Base-by-base conservation (phyloP, 2,888 invertebrate genomes). In the Drosophila anceps region DNA sequence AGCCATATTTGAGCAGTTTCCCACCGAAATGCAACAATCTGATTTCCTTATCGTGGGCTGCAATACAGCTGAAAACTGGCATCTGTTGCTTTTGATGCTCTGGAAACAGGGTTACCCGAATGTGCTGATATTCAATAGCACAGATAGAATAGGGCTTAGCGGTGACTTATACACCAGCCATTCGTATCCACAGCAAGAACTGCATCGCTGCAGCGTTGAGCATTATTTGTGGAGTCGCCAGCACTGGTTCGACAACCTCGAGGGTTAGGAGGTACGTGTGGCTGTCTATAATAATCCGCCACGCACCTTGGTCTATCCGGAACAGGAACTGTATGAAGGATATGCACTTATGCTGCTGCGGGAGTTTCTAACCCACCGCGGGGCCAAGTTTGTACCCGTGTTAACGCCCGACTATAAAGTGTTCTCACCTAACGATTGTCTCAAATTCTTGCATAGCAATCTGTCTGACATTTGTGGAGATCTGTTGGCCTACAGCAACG, bases 241-340 rank as follows among this genome's bases (percentile, higher is more conserved):
- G 2, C 82, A 87, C 35, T 82, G 69, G 54, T 84, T 87, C 41
- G 69, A 65, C 7, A 41, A 89, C 24, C 31, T 89, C 0, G 12
- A 24, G 1, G 72, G 65, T 3, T 50, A 37, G 44, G 39, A 59
- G 33, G 88, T 89, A 1, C 82, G 82, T 9, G 88, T 84, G 29
- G 73, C 75, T 0, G 27, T 73, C 9, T 78, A 70, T 10, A 89
- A 84, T 12, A 65, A 75, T 69, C 88, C 90, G 0, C 90, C 90
- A 1, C 50, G 84, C 3, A 20, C 67, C 6, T 31, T 89, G 15
- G 82, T 89, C 7, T 84, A 72, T 51, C 54, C 73, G 7, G 31
- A 73, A 18, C 0, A 33, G 7, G 18, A 58, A 0, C 33, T 89
- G 12, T 84, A 69, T 39, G 72, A 50, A 9, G 84, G 90, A 0